Base-by-base conservation (phyloP, 2,113 vertebrate genomes). In the Gila orcuttii region DNA sequence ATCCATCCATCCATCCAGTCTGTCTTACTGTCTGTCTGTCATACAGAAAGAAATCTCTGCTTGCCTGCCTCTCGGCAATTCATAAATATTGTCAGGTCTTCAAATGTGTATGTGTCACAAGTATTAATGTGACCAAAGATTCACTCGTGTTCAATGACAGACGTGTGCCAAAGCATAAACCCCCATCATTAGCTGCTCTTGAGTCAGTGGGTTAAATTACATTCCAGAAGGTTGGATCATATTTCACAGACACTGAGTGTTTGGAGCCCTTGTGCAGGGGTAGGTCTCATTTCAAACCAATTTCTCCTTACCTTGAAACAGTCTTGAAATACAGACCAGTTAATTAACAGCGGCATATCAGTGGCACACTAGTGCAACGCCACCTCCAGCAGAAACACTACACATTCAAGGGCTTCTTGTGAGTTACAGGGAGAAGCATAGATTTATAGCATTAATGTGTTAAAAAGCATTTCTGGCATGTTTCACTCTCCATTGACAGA, bases 341-440 rank as follows among this genome's bases (percentile, higher is more conserved):
- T 88, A 82, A 90, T 90, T 87, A 90, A 84, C 79, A 60, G 45
- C 15, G 2, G 47, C 11, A n/a, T 74, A 88, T 57, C 55, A 79
- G 36, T 88, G 57, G 57, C 87, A 88, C 57, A 8, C 52, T 10
- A 25, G 77, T 88, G 87, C 73, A 15, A 87, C 60, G 50, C 59
- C 47, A 69, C 79, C 23, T n/a, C 69, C 68, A 47, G 79, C 87
- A 88, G 0, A 42, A 50, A 31, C 36, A 66, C 59, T 82, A 75
- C 25, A 87, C 74, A 88, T 86, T 86, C 83, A 82, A 25, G 62
- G 52, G 25, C 8, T 66, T 36, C 36, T 77, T 64, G 59, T 52
- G 71, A 66, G 12, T 68, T 36, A 45, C 21, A 45, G 9, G 36
- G 82, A 42, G 17, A 84, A 28, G 39, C 33, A 28, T 11, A 42